Evolutionary conservation across 2,113 vertebrate genomes (phyloP), one percentile per base, ranked within the genome.

Genomic region (Halcyon senegalensis): DNA sequence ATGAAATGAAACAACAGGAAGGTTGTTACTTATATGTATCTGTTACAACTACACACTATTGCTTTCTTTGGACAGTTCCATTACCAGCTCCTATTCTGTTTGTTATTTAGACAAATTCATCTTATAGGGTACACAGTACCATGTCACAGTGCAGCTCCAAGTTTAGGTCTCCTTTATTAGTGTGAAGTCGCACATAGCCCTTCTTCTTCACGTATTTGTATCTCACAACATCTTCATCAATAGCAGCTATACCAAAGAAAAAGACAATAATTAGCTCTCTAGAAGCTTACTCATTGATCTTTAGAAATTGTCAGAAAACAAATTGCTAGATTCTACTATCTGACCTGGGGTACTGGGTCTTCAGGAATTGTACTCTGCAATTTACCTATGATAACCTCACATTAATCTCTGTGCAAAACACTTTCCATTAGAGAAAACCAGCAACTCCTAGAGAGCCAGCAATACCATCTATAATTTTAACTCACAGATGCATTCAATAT

Each of bases 141-240:
- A 99, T 99, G 94, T 99, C 99, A 48, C 99, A 99, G 97, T 99
- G 98, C 74, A 99, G 92, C 98, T 99, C 99, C 67, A 99, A 74
- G 89, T 99, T 99, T 14, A 99, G 93, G 96, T 99, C 99, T 21
- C 99, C 99, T 92, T 98, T 98, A 95, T 98, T 99, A 10, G 99
- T 99, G 95, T 99, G 99, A 16, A 99, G 97, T 68, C 99, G 98
- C 64, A 99, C 98, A 4, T 99, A 99, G 64, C 99, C 99, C 89
- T 99, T 99, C 93, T 99, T 99, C 98, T 99, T 99, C 94, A 99
- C 99, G 1, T 99, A 99, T 20, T 96, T 97, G 97, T 99, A 99
- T 19, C 99, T 99, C 58, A 99, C 98, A 0, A 98, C 89, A 35
- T 99, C 99, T 5, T 99, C 99, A 0, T 99, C 98, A 13, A 99